Evolutionary conservation across 2,797 vertebrate genomes (phyloP), one percentile per base, ranked within the genome.

Genomic region (Holocentrus rufus): DNA sequence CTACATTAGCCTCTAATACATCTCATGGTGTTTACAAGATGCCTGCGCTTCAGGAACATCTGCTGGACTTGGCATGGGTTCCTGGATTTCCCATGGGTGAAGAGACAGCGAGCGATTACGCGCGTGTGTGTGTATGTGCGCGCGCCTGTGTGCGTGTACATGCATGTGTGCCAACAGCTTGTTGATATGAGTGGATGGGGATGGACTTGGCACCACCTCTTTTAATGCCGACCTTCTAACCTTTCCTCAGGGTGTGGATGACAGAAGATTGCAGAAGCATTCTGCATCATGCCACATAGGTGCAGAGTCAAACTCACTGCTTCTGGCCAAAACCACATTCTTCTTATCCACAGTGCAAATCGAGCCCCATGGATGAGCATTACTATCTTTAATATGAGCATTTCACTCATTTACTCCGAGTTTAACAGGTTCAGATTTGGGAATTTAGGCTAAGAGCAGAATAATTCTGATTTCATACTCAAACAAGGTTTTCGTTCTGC

Each of bases 21-120:
- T 90, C 80, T 89, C 87, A 85, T 62, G 80, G 84, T 92, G 91
- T 93, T 93, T 91, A 92, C 90, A 92, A 90, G 89, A 92, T 91
- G 89, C 89, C 84, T 90, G 80, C 50, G 54, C 84, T 88, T 91
- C 81, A 87, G 84, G 85, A 92, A 93, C 92, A 93, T 93, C 92
- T 93, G 90, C 75, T 87, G 81, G 71, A 87, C 78, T 90, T 93
- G 92, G 92, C 92, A 88, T 25, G 57, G 62, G 31, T 76, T 76
- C 72, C 74, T 84, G 77, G 74, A 85, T 90, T 86, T 89, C 89
- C 88, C 88, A 74, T 76, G 79, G 75, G 86, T 81, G 63, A 91
- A 85, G 84, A 89, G 49, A 89, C 83, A 84, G 81, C 82, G 69
- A 86, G 82, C 64, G 65, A 76, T 88, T 90, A 81, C 76, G 68